A percentile compares a stretch with the other conserved stretches of the same genome.
Conservation (phyloP, 2,113 vertebrate species). For the Proteles cristata region DNA sequence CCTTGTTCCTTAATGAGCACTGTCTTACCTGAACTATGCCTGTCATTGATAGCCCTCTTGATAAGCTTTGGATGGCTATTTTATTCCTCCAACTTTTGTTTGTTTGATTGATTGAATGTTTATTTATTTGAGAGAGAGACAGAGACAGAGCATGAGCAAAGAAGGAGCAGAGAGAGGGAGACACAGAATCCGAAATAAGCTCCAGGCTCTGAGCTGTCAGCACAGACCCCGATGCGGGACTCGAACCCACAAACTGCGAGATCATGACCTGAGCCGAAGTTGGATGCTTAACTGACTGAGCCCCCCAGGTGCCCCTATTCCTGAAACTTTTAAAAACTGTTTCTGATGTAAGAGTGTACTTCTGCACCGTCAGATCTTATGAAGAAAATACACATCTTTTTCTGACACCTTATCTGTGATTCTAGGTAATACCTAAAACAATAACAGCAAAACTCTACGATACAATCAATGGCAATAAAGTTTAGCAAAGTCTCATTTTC, state of each 20-base stretch:
- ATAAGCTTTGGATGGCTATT: not conserved
- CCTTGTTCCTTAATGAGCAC: not conserved
- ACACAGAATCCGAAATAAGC: too few relatives aligned
- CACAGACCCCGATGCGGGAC: too few relatives aligned
- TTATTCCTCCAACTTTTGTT: not conserved
- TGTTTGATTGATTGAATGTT: too few relatives aligned
- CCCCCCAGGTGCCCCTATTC: not conserved
- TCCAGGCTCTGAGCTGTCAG: too few relatives aligned
- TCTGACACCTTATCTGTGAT: not conserved
- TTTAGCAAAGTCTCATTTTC: not conserved
- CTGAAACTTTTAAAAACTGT: not conserved
- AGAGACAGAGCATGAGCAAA: too few relatives aligned
- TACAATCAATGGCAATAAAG: not conserved
- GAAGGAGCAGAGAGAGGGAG: too few relatives aligned
- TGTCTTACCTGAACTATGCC: not conserved
- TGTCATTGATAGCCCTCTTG: not conserved
- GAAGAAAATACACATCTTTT: not conserved
- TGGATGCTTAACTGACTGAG: too few relatives aligned
- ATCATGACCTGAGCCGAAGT: too few relatives aligned
- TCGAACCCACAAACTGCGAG: too few relatives aligned
- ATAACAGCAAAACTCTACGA: not conserved
- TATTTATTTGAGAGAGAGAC: too few relatives aligned
- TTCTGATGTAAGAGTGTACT: not conserved
- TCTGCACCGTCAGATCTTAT: not conserved
- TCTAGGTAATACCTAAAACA: not conserved